phyloP scores from a whole-genome alignment of 2,797 vertebrate genomes.

The Leuciscus waleckii region DNA sequence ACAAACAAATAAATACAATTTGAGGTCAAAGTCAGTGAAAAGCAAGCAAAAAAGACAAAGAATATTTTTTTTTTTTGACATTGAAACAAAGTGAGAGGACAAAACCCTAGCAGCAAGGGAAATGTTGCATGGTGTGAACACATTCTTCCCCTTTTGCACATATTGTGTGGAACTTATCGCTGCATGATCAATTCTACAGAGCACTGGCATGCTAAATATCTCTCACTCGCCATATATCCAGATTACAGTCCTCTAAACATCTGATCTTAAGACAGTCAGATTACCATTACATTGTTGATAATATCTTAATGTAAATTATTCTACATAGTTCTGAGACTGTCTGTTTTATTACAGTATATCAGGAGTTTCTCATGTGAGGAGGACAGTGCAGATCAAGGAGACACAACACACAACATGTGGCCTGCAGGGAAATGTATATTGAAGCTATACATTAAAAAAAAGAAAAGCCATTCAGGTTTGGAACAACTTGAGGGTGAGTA shows the following conservation, averaged over 20 bases:
- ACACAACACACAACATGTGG: neutral
- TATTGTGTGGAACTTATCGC: neutral
- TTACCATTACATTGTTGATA: neutral
- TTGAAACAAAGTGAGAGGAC: conserved; percentile 4
- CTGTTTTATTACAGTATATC: neutral
- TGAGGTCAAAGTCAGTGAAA: neutral
- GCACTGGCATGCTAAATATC: neutral
- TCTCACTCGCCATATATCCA: neutral
- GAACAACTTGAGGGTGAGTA: neutral
- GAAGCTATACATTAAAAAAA: neutral
- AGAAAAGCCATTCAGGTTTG: neutral
- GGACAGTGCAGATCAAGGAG: neutral
- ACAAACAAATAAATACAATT: neutral
- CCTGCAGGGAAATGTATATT: neutral
- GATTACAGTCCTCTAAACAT: neutral
- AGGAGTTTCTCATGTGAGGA: conserved; percentile 11
- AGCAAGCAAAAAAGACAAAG: neutral
- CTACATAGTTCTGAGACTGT: neutral
- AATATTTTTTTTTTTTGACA: neutral
- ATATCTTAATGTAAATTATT: conserved; percentile 7
- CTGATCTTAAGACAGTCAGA: neutral
- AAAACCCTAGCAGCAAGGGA: conserved; percentile 3
- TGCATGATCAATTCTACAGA: neutral
- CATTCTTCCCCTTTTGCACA: conserved; percentile 18
- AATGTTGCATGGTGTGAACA: conserved; percentile 5